Percentiles rank a stretch among this genome's conserved stretches.
Conservation (phyloP, 2,113 vertebrate species). For the Chloroceryle aenea region DNA sequence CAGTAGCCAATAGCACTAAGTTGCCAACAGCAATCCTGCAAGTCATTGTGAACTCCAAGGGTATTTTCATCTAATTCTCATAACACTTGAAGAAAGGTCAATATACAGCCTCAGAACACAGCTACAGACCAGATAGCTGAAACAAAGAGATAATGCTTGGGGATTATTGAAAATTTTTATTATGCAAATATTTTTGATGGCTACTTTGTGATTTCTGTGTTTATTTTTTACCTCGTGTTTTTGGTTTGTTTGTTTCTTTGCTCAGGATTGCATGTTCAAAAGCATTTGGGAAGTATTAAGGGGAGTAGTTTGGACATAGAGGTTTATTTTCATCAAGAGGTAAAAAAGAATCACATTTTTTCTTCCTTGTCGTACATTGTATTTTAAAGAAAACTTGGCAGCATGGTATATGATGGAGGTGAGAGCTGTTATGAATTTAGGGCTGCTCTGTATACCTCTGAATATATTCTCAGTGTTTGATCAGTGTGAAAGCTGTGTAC, state of each 20-base stretch:
- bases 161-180: not conserved
- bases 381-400: not conserved
- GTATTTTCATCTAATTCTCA: not conserved
- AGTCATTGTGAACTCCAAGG: not conserved
- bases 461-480: not conserved
- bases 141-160: not conserved
- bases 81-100: not conserved
- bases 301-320: not conserved
- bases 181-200: not conserved
- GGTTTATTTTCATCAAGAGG: not conserved
- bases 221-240: not conserved
- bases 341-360: not conserved
- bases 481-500: not conserved
- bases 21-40: not conserved
- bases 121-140: not conserved
- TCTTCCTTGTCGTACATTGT: not conserved
- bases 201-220: not conserved
- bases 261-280: not conserved
- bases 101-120: not conserved
- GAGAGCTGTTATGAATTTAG: not conserved
- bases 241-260: not conserved
- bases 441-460: not conserved
- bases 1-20: not conserved
- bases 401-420: not conserved
- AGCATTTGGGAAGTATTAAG: not conserved